Base-by-base conservation (phyloP, 2,113 vertebrate genomes). In the Tragelaphus scriptus region DNA sequence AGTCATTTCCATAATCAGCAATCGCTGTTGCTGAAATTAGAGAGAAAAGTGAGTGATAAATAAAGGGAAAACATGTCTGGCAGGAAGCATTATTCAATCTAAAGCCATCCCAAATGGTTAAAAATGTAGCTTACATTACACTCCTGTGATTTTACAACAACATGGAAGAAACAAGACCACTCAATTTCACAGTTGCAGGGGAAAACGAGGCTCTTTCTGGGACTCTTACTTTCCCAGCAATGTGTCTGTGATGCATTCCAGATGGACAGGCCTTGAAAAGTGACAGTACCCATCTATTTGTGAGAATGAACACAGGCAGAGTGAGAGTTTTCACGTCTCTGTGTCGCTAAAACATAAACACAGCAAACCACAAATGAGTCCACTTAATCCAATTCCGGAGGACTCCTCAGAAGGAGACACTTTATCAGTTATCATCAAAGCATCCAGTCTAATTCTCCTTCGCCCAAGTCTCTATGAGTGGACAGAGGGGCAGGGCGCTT, bases 161-260 rank as follows among this genome's bases (percentile, higher is more conserved):
- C 91, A 96, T 6, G 21, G 91, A 86, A 95, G 77, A 95, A 97
- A 98, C 23, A 75, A 98, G 92, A 97, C 97, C 91, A 96, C 85
- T 97, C 90, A 82, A 82, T 96, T 97, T 97, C 97, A 98, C 96
- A 98, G 97, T 97, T 98, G 53, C 94, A 92, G 51, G 90, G 93
- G 44, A 97, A 94, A 97, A 97, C 9, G 61, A 95, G 85, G 88
- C 77, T 96, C 75, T 96, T 95, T 94, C 93, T 96, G 93, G 51
- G 96, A 97, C 96, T 97, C 97, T 88, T 79, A 84, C 95, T 97
- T 98, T 97, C 85, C 71, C 75, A 95, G 96, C 85, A 97, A 81
- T 96, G 90, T 90, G 96, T 95, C 65, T 93, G 95, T 98, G 98
- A 98, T 98, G 85, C 81, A 95, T 97, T 98, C 97, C 98, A 98